Evolutionary conservation across 2,797 vertebrate genomes (phyloP), one percentile per base, ranked within the genome.

Genomic region (Pangasius djambal): DNA sequence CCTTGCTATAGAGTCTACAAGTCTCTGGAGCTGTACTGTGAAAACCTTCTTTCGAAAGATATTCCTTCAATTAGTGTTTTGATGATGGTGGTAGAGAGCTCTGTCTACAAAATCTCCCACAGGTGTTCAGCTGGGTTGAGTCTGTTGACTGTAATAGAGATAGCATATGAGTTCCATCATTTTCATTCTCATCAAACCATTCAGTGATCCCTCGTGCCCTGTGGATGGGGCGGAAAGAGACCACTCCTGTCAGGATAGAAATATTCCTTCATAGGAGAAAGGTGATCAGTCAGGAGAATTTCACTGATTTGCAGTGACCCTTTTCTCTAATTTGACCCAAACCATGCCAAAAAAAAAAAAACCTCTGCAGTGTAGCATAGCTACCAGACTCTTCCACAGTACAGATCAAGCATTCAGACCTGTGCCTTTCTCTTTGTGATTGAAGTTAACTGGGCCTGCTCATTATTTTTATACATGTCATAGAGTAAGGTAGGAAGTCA

Each of bases 311-410:
- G 6, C 57, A 44, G 28, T 63, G 5, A 83, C 20, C 18, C 12
- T 63, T 63, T 61, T 83, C 34, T 83, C 10, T 57, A 18, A 78
- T 78, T 78, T 81, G n/a, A 57, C 18, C 8, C 12, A 83, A 83
- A 18, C 25, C 7, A 65, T 61, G 34, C 8, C 1, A 83, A 7
- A 1, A 37, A 81, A 44, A 48, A 44, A 44, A 57, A 81, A 15
- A 40, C 34, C 18, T 61, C 22, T 57, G 61, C 31, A 59, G 10
- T 37, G 10, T 59, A 59, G 25, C 8, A 13, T 10, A 61, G 34
- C 22, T 61, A 61, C 12, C 8, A 61, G 57, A 82, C 34, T 40
- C 2, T 82, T 55, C 77, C n/a, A 57, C 52, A 57, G 18, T 25
- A 81, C 3, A 9, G 4, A 9, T 28, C 34, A 40, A 40, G 57